Conservation (phyloP, 2,888 invertebrate genomes). For the Lepidocyrtinus sp. region DNA sequence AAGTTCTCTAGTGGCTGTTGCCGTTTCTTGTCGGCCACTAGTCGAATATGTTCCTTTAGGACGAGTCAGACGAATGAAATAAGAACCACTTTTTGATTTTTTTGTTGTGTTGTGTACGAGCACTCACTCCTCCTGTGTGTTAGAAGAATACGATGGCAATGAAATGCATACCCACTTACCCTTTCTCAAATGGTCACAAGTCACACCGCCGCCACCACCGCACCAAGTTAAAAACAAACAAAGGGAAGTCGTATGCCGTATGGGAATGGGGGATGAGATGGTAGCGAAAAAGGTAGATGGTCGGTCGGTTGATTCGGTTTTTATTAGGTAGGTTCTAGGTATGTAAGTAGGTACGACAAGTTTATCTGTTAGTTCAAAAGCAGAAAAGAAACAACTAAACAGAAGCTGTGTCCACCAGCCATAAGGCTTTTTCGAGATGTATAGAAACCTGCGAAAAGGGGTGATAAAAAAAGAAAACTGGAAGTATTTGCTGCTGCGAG, state of each 20-base stretch:
- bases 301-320: conserved; percentile 25
- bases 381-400: not conserved
- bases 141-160: not conserved
- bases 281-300: conserved; percentile 16
- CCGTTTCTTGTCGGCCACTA: conserved; percentile 51
- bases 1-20: no score
- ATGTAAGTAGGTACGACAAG: conserved; percentile 5
- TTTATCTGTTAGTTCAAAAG: not conserved
- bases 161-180: conserved; percentile 33
- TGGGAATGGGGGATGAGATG: conserved; percentile 11
- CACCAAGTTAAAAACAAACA: conserved; percentile 40
- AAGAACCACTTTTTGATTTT: conserved; percentile 23
- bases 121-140: conserved; percentile 5
- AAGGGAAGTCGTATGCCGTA: conserved; percentile 19
- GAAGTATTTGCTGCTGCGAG: conserved; percentile 18
- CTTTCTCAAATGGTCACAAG: conserved; percentile 50
- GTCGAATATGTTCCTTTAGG: conserved; percentile 30
- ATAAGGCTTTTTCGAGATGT: not conserved
- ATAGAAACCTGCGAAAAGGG: conserved; percentile 9
- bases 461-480: not conserved
- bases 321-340: conserved; percentile 11
- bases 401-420: no score
- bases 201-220: conserved; percentile 28
- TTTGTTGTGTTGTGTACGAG: not conserved
- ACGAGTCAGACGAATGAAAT: conserved; percentile 27